phyloP scores from a whole-genome alignment of 2,888 invertebrate genomes.

The Microctonus brassicae region DNA sequence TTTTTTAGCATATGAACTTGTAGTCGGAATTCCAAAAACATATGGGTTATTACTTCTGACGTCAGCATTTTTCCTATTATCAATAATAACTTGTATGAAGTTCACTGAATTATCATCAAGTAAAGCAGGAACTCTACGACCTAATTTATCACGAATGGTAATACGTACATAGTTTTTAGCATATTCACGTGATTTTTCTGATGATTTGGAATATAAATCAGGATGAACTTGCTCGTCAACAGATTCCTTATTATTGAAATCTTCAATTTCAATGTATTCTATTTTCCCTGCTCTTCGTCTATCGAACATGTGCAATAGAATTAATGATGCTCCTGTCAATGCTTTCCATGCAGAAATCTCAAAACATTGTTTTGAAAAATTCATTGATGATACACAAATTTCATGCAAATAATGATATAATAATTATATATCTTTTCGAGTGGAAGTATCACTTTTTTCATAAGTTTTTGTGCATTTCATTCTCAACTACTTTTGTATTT shows the following conservation, averaged over 20 bases:
- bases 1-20: not conserved
- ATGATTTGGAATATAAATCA: not conserved
- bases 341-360: constrained; percentile 15
- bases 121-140: constrained; percentile 34
- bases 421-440: constrained; percentile 9
- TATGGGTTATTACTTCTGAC: not conserved
- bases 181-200: not conserved
- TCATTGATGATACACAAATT: constrained; percentile 17
- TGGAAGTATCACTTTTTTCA: constrained; percentile 28
- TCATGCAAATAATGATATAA: not conserved
- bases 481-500: too few relatives aligned
- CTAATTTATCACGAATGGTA: constrained; percentile 33
- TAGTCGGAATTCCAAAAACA: not conserved
- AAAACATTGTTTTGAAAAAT: constrained; percentile 7
- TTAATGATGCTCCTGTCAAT: constrained; percentile 16
- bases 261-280: not conserved
- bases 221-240: not conserved
- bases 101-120: constrained; percentile 4
- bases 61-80: constrained; percentile 8
- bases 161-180: constrained; percentile 28
- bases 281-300: constrained; percentile 33
- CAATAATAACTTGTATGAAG: constrained; percentile 19
- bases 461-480: too few relatives aligned
- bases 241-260: not conserved
- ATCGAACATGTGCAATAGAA: constrained; percentile 28